These are phyloP conservation scores for Malurus splendens DNA, from an alignment of 2,797 vertebrate genomes.

Conservation along the genomic window DNA sequence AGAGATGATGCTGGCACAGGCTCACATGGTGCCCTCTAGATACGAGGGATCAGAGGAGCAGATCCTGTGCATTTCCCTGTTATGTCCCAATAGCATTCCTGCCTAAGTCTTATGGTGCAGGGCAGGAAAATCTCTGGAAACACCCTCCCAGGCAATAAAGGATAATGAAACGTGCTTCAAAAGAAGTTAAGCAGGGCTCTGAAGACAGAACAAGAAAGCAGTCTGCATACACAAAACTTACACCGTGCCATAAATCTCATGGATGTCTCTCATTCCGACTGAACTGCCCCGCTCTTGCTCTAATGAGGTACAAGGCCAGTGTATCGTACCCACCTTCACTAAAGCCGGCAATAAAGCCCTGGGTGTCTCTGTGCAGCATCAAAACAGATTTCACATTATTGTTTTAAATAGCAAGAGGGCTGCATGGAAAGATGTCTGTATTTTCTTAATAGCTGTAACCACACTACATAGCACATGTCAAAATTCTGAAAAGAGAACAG, in stretches of 20 bases:
- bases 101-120: background rate
- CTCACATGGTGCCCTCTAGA: background rate
- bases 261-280: background rate
- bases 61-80: background rate
- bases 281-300: background rate
- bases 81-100: background rate
- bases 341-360: conserved; percentile 14
- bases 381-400: conserved; percentile 51
- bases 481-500: conserved; percentile 72
- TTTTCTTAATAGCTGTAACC: conserved; percentile 66
- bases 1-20: background rate
- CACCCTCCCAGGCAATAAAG: conserved; percentile 14
- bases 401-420: conserved; percentile 32
- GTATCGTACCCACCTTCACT: conserved; percentile 9
- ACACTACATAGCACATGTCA: conserved; percentile 62
- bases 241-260: conserved; percentile 13
- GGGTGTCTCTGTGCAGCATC: conserved; percentile 51
- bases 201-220: background rate
- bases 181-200: conserved; percentile 32
- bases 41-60: background rate
- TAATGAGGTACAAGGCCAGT: background rate
- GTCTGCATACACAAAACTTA: background rate
- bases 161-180: background rate
- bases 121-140: background rate
- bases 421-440: conserved; percentile 56